Evolutionary conservation across 2,797 vertebrate species (phyloP).

Genomic region (Myripristis murdjan): DNA sequence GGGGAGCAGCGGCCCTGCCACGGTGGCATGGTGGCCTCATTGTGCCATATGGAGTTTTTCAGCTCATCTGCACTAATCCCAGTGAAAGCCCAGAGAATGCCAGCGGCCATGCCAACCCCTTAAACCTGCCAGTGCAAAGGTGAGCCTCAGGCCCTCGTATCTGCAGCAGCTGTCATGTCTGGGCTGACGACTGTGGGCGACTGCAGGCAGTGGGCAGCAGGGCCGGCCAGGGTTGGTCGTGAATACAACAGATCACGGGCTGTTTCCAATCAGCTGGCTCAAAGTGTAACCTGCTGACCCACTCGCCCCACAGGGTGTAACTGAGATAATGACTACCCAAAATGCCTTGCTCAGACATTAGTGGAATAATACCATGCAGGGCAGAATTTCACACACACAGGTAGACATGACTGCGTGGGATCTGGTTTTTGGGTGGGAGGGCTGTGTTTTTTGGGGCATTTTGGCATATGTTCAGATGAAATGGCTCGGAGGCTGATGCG

Average conservation of each 20-base stretch:
- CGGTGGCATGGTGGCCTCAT: conserved; percentile 49
- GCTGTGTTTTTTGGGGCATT: background rate
- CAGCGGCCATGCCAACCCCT: conserved; percentile 42
- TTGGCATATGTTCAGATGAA: background rate
- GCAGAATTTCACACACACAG: background rate
- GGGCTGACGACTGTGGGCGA: conserved; percentile 26
- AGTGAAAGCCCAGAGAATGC: conserved; percentile 22
- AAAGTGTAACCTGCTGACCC: conserved; percentile 12
- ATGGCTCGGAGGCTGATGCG: background rate
- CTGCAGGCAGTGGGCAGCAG: conserved; percentile 33
- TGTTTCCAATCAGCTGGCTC: conserved; percentile 38
- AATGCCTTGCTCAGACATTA: conserved; percentile 26
- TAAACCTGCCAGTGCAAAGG: conserved; percentile 61
- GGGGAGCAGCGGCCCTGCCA: conserved; percentile 26
- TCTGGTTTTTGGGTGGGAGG: too few relatives aligned
- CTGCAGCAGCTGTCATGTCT: conserved; percentile 61
- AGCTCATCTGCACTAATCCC: conserved; percentile 50
- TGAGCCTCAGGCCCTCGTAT: conserved; percentile 47
- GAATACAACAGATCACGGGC: conserved; percentile 48
- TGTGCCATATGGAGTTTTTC: conserved; percentile 65
- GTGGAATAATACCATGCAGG: background rate
- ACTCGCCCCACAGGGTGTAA: conserved; percentile 47
- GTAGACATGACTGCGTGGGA: background rate
- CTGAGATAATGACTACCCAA: conserved; percentile 62
- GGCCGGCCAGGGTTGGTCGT: conserved; percentile 37